Percentiles rank a stretch among this genome's conserved stretches.
Conservation (phyloP, 1,140 invertebrate species). For the Neodiprion virginianus region DNA sequence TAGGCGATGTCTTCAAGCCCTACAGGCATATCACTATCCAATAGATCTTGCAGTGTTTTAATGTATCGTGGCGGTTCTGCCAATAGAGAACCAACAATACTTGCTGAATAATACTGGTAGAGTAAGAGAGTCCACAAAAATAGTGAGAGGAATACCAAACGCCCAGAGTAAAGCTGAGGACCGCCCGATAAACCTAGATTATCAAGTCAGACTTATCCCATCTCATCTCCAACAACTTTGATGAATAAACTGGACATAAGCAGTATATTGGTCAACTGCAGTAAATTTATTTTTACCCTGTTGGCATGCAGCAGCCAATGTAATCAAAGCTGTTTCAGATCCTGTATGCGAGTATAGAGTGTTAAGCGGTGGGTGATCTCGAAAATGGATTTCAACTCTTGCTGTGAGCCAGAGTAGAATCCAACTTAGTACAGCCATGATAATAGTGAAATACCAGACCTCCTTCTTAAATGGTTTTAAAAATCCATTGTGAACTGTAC, state of each 20-base stretch:
- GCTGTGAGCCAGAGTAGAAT: slow-evolving; percentile 31
- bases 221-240: too few species aligned
- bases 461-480: slow-evolving; percentile 40
- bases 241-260: too few species aligned
- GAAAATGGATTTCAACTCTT: slow-evolving; percentile 29
- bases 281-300: slow-evolving; percentile 54
- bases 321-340: slow-evolving; percentile 48
- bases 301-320: slow-evolving; percentile 58
- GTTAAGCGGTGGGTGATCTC: not conserved
- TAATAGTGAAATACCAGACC: slow-evolving; percentile 41
- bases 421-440: slow-evolving; percentile 37
- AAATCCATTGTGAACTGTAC: slow-evolving; percentile 63
- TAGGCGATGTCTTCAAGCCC: slow-evolving; percentile 42
- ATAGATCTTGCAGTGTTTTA: slow-evolving; percentile 37
- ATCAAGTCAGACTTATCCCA: not conserved
- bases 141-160: slow-evolving; percentile 35
- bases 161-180: slow-evolving; percentile 11
- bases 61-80: slow-evolving; percentile 43
- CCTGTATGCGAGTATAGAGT: slow-evolving; percentile 28
- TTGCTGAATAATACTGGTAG: slow-evolving; percentile 46
- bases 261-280: not conserved
- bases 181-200: not conserved
- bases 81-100: slow-evolving; percentile 43
- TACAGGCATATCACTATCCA: slow-evolving; percentile 37
- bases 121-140: slow-evolving; percentile 41